Percentiles rank a stretch among this genome's conserved stretches.
These are phyloP conservation scores for Choreutis nemorana DNA, from an alignment of 2,888 invertebrate species.

Conservation along the genomic window DNA sequence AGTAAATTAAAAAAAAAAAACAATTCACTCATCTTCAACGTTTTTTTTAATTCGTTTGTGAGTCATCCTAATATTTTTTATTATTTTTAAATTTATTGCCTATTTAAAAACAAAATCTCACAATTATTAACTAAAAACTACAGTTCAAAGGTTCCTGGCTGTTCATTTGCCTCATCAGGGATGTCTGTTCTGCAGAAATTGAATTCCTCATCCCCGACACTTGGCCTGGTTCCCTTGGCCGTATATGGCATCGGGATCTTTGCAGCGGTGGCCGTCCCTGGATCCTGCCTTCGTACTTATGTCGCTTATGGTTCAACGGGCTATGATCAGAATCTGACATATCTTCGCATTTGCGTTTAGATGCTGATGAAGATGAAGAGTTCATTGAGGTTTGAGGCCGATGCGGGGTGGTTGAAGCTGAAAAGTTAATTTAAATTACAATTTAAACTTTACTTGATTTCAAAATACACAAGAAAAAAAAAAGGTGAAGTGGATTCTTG, in stretches of 20 bases:
- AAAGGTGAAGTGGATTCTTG: too few species aligned
- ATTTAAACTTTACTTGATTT: too few species aligned
- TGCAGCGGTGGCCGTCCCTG: slow-evolving; percentile 46
- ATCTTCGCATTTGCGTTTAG: slow-evolving; percentile 42
- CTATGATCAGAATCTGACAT: slow-evolving; percentile 37
- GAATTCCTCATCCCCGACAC: slow-evolving; percentile 29
- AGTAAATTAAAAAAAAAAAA: too few species aligned
- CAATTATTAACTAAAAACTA: slow-evolving; percentile 40
- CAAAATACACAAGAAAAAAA: too few species aligned
- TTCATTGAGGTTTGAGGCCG: slow-evolving; percentile 23
- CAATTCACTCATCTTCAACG: too few species aligned
- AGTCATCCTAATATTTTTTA: too few species aligned
- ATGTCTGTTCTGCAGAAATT: slow-evolving; percentile 33
- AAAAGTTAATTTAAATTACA: too few species aligned
- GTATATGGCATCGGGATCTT: too few species aligned
- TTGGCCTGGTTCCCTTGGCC: slow-evolving; percentile 21
- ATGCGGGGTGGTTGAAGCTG: slow-evolving; percentile 31
- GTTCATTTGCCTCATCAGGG: slow-evolving; percentile 22
- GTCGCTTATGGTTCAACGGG: slow-evolving; percentile 48
- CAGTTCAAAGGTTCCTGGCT: slow-evolving; percentile 28
- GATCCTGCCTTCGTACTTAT: slow-evolving; percentile 47
- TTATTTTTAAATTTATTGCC: too few species aligned
- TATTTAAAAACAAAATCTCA: too few species aligned
- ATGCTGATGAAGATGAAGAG: slow-evolving; percentile 34
- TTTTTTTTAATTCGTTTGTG: too few species aligned